Conservation (phyloP, 2,113 vertebrate genomes). For the Sorex fumeus region DNA sequence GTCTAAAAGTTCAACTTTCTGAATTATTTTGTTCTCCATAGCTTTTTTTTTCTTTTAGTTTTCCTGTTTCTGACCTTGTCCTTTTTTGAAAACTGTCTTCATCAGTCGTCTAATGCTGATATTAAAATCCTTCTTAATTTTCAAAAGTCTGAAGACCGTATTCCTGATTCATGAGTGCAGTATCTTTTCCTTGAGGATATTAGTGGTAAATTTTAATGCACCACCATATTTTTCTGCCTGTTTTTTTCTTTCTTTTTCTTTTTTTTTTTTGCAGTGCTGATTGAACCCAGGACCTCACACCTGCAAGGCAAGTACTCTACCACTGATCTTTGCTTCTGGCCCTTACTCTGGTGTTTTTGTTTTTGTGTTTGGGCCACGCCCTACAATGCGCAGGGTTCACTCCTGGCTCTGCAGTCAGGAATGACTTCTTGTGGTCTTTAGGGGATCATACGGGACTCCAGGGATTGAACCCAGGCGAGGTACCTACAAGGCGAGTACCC, state of each 20-base stretch:
- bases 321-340: too few relatives aligned
- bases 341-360: not conserved
- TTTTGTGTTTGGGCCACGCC: too few relatives aligned
- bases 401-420: too few relatives aligned
- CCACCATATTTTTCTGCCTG: not conserved
- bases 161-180: not conserved
- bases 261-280: not conserved
- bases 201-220: not conserved
- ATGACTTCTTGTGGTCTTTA: too few relatives aligned
- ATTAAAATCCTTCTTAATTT: not conserved
- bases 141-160: not conserved
- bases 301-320: too few relatives aligned
- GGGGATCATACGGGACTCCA: too few relatives aligned
- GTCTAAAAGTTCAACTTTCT: not conserved
- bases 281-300: too few relatives aligned
- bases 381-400: too few relatives aligned
- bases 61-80: not conserved
- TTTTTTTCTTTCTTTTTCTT: not conserved
- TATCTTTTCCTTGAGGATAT: not conserved
- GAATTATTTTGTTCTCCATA: not conserved
- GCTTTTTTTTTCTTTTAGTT: not conserved
- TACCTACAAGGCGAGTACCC: too few relatives aligned
- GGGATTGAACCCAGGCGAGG: too few relatives aligned
- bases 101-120: not conserved
- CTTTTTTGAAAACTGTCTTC: not conserved